Evolutionary conservation across 2,113 vertebrate genomes (phyloP), one percentile per base, ranked within the genome.

Genomic region (Pituophis catenifer): DNA sequence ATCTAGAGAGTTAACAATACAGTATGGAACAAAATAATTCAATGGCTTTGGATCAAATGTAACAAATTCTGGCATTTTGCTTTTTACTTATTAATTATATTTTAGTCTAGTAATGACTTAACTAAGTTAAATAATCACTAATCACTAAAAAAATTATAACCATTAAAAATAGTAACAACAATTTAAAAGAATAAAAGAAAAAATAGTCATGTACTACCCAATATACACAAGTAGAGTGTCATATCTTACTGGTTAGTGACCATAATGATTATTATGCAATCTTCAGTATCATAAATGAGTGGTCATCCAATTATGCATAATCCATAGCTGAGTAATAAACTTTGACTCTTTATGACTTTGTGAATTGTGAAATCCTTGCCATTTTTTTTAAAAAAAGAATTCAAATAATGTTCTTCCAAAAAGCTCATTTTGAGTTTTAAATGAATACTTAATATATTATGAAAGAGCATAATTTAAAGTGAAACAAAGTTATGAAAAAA

Each of bases 1-100:
- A 90, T 89, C 0, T 0, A 54, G 88, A 44, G 88, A 93, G 33
- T 90, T 86, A 85, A 89, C 88, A 93, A 57, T 81, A 58, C 91
- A 86, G 17, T 70, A 90, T n/a, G 93, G 89, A 94, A 86, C 92
- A 81, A 86, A 89, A 38, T 65, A 50, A 23, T 93, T 93, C 96
- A 70, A 87, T 29, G n/a, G 23, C 92, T 94, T 1, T 0, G 24
- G 86, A 54, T 93, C 88, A 93, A 85, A 94, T 94, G 88, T 91
- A 89, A 8, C 21, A 89, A 50, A 12, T 10, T 8, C 19, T 12
- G 89, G 92, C 88, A 33, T 55, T 1, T 1, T n/a, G 33, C 13
- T 91, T 75, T 90, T 11, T 19, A 10, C 24, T 44, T 21, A 81
- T 81, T 38, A 8, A 81, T 38, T 81, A 81, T 44, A 81, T 81